Evolutionary conservation across 1,140 invertebrate species (phyloP), one percentile per base, ranked within the genome.

Genomic region (Linepithema humile): DNA sequence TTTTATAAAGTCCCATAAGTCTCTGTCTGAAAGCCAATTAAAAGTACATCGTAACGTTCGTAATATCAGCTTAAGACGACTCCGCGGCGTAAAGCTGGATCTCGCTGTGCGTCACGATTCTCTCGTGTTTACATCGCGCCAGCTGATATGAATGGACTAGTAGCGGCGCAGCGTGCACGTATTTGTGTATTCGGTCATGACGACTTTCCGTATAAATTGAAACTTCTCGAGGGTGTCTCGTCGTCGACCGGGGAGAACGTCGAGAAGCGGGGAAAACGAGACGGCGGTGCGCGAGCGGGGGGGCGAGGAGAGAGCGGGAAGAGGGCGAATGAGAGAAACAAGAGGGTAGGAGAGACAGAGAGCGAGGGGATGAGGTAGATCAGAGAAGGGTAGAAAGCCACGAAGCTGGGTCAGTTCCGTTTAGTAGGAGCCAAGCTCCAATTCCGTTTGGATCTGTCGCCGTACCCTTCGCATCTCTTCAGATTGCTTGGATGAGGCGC

Each of bases 151-250:
- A 89, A 89, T 86, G 88, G 85, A 70, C 80, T 50, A 40, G 82
- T 50, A 83, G 48, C 78, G 64, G 67, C 72, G 67, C 15, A 43
- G 60, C 65, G 75, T 32, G 64, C 60, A 89, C 74, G 65, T 87
- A 89, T 89, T 89, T 85, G 88, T 85, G 85, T 77, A 86, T 90
- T 90, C 85, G 90, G 85, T 91, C 90, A 88, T 88, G 90, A 91
- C 88, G 85, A 91, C 89, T 91, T 90, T 90, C 72, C 50, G 89
- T 89, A 91, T 92, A 92, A 92, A 92, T 92, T 92, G 91, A 91
- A 92, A 91, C 87, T 92, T 92, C 91, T 91, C 91, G 88, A 87
- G 87, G 88, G 90, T 91, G 89, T 90, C 89, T 92, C 88, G 84
- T 70, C 72, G 85, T 62, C 78, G 73, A 74, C 64, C 85, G 82